These are phyloP conservation scores for Hemibagrus wyckioides DNA, from an alignment of 2,113 vertebrate species.

Conservation along the genomic window DNA sequence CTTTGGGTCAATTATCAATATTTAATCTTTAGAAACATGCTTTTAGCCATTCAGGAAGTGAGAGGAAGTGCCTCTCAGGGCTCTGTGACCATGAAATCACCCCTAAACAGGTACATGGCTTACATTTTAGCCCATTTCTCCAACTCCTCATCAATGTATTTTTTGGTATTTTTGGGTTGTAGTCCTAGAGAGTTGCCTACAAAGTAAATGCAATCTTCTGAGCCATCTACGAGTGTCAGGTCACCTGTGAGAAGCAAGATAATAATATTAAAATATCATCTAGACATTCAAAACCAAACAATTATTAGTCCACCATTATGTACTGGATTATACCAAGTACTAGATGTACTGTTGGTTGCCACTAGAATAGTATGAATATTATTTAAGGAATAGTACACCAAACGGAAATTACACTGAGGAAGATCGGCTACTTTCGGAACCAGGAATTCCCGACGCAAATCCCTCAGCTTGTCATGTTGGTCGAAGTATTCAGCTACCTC, in stretches of 20 bases:
- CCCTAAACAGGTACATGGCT: slow-evolving; percentile 45
- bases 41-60: no score
- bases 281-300: background rate
- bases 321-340: background rate
- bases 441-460: slow-evolving; percentile 77
- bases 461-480: slow-evolving; percentile 76
- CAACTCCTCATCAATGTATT: slow-evolving; percentile 87
- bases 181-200: slow-evolving; percentile 90
- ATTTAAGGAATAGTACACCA: background rate
- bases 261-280: background rate
- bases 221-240: slow-evolving; percentile 73
- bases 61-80: no score
- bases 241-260: slow-evolving; percentile 73
- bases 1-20: no score
- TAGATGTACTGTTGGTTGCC: background rate
- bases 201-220: slow-evolving; percentile 83
- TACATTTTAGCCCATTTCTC: slow-evolving; percentile 92
- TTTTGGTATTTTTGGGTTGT: slow-evolving; percentile 82
- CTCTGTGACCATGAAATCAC: no score
- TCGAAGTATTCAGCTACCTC: slow-evolving; percentile 81
- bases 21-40: no score
- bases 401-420: slow-evolving; percentile 78
- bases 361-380: background rate
- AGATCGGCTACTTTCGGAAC: slow-evolving; percentile 84
- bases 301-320: background rate